Base-by-base conservation (phyloP, 2,113 vertebrate species). In the Tinamus guttatus region DNA sequence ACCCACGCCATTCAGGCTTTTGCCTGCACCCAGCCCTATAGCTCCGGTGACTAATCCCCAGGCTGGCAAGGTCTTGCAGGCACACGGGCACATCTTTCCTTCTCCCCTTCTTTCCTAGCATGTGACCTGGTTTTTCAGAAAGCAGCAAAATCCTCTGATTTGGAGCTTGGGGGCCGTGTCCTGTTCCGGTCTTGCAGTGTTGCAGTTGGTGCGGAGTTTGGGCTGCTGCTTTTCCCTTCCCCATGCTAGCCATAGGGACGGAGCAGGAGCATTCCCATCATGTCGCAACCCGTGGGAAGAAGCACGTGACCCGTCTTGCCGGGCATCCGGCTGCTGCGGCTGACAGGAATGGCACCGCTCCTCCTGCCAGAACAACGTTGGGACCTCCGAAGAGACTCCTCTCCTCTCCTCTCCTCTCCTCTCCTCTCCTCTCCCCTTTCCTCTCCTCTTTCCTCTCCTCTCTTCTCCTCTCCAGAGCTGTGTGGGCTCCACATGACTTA, bases 281-380 rank as follows among this genome's bases (percentile, higher is more conserved):
- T 90, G 95, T 88, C 88, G 22, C 3, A 58, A 90, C 92, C 79
- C 83, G 91, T 49, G 68, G 64, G 60, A 83, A 91, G 85, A 85
- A 70, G 85, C 21, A 73, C 82, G n/a, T 43, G 94, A 88, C 82
- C 41, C 40, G 52, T 77, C 94, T 88, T 80, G 93, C 82, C 68
- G 79, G 77, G 79, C 89, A 58, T 51, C 70, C 71, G 71, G 21
- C 54, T 85, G 81, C 1, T 94, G 82, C 24, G 59, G 64, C 58
- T 77, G 64, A n/a, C n/a, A n/a, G n/a, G 40, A 41, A 41, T 13
- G 40, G 40, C 40, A 16, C 43, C 43, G 16, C 43, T 45, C 25
- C 34, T 56, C 56, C 83, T 64, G 32, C 21, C 40, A 62, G 74
- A 89, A 30, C 14, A 85, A 41, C 49, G 32, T 9, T 60, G 52